These are phyloP conservation scores for Paguma larvata DNA, from an alignment of 2,797 vertebrate species.

Conservation along the genomic window DNA sequence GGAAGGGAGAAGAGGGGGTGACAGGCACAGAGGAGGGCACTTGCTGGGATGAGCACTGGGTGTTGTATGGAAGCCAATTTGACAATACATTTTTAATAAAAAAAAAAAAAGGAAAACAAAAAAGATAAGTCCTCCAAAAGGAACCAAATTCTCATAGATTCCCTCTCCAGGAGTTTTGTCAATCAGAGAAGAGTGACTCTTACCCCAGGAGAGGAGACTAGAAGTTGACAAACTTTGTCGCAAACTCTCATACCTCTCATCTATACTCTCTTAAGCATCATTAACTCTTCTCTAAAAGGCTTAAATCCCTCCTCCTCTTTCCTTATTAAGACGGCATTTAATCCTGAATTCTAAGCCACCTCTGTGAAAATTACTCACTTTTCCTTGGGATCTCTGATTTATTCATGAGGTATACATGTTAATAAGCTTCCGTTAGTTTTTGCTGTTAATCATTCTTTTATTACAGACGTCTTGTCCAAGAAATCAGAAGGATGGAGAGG, in stretches of 20 bases:
- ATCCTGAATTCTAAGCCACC: background rate
- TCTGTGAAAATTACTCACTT: background rate
- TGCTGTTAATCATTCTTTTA: background rate
- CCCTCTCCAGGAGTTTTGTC: background rate
- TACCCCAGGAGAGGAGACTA: background rate
- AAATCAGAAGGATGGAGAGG: background rate
- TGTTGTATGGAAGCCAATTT: too few species aligned
- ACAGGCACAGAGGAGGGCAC: too few species aligned
- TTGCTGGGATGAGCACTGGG: too few species aligned
- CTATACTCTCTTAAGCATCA: background rate
- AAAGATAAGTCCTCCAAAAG: background rate
- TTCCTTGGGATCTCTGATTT: background rate
- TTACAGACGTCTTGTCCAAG: background rate
- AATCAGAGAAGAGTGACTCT: background rate
- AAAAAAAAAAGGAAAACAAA: too few species aligned
- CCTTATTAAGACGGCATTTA: background rate
- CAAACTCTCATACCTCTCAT: background rate
- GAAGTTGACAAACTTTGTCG: background rate
- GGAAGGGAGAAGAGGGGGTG: too few species aligned
- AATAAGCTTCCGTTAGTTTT: background rate
- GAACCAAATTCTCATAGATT: background rate
- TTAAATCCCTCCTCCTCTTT: background rate
- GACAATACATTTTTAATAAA: too few species aligned
- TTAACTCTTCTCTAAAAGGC: background rate
- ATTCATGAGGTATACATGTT: background rate